Evolutionary conservation across 2,888 invertebrate species (phyloP).

Genomic region (Meganola albula): DNA sequence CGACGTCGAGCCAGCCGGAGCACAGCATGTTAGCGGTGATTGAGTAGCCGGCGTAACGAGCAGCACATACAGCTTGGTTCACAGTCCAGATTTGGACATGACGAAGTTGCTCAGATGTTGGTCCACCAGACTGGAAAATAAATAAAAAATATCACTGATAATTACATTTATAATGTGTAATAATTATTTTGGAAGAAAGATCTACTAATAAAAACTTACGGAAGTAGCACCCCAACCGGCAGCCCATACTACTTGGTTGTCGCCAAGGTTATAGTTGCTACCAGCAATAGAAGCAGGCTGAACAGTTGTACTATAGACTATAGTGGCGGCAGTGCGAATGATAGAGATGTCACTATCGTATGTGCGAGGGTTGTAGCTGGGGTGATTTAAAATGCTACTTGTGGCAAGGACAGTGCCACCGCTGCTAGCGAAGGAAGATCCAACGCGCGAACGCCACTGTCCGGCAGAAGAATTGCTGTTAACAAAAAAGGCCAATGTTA

Average conservation of each 20-base stretch:
- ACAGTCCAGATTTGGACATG: conserved; percentile 44
- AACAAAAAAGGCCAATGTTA: conserved; percentile 2
- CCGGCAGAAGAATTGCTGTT: conserved; percentile 12
- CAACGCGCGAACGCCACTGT: conserved; percentile 31
- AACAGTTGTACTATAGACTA: conserved; percentile 20
- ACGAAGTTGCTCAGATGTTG: conserved; percentile 31
- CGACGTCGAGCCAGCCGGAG: conserved; percentile 47
- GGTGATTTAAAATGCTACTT: neutral
- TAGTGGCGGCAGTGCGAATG: conserved; percentile 29
- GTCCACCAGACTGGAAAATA: conserved; percentile 25
- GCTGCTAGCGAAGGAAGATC: conserved; percentile 33
- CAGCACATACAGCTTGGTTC: conserved; percentile 42
- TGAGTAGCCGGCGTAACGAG: conserved; percentile 42
- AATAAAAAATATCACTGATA: neutral
- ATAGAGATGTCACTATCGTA: conserved; percentile 42
- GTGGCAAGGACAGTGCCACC: conserved; percentile 16
- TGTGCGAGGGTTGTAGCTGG: conserved; percentile 21
- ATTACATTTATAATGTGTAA: neutral
- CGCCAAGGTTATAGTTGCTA: conserved; percentile 26
- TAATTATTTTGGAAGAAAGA: neutral
- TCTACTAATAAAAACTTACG: conserved; percentile 26
- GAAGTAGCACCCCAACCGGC: conserved; percentile 42
- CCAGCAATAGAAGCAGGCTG: conserved; percentile 34
- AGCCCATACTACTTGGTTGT: conserved; percentile 23
- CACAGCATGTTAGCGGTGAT: conserved; percentile 55